Conservation (phyloP, 2,888 invertebrate genomes). For the Diadegma fenestrale region DNA sequence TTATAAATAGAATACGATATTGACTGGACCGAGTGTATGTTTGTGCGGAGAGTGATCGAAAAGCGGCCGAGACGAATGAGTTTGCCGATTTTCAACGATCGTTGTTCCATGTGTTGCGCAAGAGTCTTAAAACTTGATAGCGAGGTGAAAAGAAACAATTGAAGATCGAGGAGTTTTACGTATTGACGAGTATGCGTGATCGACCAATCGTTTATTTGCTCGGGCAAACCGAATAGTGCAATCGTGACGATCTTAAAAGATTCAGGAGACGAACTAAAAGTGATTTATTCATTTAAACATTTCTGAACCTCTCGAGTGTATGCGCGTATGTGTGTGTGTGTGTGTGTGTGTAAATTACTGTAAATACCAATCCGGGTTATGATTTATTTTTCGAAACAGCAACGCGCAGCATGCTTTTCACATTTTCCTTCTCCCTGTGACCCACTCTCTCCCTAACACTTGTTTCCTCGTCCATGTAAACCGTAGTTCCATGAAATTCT, state of each 20-base stretch:
- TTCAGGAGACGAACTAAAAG: slow-evolving; percentile 46
- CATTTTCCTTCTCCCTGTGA: slow-evolving; percentile 7
- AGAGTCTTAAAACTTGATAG: slow-evolving; percentile 6
- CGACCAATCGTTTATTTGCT: slow-evolving; percentile 61
- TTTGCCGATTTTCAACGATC: slow-evolving; percentile 19
- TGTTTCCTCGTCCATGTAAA: neutral
- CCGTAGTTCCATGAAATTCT: slow-evolving; percentile 14
- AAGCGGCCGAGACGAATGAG: neutral
- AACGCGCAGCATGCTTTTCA: slow-evolving; percentile 15
- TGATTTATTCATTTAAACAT: slow-evolving; percentile 49
- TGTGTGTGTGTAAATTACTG: slow-evolving; percentile 66
- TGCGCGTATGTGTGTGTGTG: neutral
- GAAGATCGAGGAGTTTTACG: slow-evolving; percentile 28
- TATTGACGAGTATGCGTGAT: slow-evolving; percentile 58
- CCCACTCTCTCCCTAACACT: slow-evolving; percentile 11
- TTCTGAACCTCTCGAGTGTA: slow-evolving; percentile 28
- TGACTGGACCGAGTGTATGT: slow-evolving; percentile 25
- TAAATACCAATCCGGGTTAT: slow-evolving; percentile 57
- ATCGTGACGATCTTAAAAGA: slow-evolving; percentile 59
- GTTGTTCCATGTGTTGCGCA: slow-evolving; percentile 29
- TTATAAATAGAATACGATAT: slow-evolving; percentile 3
- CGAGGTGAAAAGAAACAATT: neutral
- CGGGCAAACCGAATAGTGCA: slow-evolving; percentile 65
- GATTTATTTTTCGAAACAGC: slow-evolving; percentile 31
- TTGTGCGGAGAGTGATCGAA: slow-evolving; percentile 9